Evolutionary conservation across 2,888 invertebrate species (phyloP).

Genomic region (Labia minor): DNA sequence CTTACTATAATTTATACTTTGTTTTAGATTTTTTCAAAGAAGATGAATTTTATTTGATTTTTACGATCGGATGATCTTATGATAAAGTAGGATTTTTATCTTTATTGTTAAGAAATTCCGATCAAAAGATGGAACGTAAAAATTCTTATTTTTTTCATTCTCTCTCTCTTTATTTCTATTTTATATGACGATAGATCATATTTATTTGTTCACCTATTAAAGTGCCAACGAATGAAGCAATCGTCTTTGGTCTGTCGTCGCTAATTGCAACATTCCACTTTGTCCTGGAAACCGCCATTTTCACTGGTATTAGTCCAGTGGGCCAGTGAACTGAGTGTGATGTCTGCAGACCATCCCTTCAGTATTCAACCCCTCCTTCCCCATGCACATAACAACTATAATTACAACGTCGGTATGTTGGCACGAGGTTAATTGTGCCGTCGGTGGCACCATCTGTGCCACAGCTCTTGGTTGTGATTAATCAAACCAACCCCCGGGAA

Average conservation of each 20-base stretch:
- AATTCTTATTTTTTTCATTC: neutral
- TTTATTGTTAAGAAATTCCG: neutral
- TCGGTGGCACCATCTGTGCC: conserved; percentile 7
- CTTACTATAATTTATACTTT: no score
- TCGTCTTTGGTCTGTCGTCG: neutral
- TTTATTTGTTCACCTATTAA: neutral
- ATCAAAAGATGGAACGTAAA: neutral
- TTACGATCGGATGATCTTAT: no score
- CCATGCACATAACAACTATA: conserved; percentile 13
- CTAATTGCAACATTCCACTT: conserved; percentile 13
- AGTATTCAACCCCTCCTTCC: neutral
- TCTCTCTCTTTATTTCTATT: neutral
- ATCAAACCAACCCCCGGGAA: neutral
- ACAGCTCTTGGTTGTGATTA: neutral
- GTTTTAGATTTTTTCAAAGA: no score
- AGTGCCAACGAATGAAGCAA: neutral
- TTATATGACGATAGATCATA: neutral
- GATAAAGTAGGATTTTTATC: neutral
- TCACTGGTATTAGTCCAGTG: conserved; percentile 4
- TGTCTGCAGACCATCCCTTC: neutral
- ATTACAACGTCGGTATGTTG: conserved; percentile 13
- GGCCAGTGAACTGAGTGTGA: neutral
- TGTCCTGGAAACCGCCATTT: neutral
- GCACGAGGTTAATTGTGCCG: conserved; percentile 13
- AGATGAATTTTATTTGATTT: no score